Percentiles rank a stretch among this genome's conserved stretches.
These are phyloP conservation scores for Slavum lentiscoides DNA, from an alignment of 2,888 invertebrate species.

Conservation along the genomic window DNA sequence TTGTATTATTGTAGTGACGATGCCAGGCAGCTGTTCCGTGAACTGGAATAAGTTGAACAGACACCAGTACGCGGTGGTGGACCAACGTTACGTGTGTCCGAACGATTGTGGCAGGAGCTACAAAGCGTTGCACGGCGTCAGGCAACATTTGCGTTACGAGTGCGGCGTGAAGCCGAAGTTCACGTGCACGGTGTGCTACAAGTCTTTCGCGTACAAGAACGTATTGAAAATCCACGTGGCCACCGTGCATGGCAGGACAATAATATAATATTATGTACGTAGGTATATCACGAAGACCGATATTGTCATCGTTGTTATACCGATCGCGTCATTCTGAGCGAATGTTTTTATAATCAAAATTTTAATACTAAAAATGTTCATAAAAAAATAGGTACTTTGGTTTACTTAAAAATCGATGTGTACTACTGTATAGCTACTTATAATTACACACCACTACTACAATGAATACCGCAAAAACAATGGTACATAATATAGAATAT, in stretches of 20 bases:
- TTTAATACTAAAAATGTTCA: too few relatives aligned
- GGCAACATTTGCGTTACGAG: constrained; percentile 59
- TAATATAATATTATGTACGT: too few relatives aligned
- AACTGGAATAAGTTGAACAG: background rate
- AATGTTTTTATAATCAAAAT: background rate
- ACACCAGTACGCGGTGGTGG: background rate
- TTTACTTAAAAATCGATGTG: too few relatives aligned
- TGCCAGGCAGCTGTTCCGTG: background rate
- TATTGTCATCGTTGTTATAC: too few relatives aligned
- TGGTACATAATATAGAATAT: too few relatives aligned
- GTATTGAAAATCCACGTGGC: constrained; percentile 54
- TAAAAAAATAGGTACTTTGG: too few relatives aligned
- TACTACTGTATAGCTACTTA: too few relatives aligned
- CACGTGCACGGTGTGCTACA: constrained; percentile 74
- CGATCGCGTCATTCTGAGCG: background rate
- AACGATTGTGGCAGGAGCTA: constrained; percentile 50
- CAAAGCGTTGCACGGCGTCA: constrained; percentile 58
- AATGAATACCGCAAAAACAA: too few relatives aligned
- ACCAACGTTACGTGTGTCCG: constrained; percentile 26
- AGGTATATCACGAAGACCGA: too few relatives aligned
- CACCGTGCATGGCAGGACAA: constrained; percentile 3
- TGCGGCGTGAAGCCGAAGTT: constrained; percentile 70
- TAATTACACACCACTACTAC: too few relatives aligned
- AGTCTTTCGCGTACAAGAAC: constrained; percentile 62
- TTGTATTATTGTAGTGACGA: background rate